Evolutionary conservation across 1,140 invertebrate genomes (phyloP).

Genomic region (Drosophila eugracilis): DNA sequence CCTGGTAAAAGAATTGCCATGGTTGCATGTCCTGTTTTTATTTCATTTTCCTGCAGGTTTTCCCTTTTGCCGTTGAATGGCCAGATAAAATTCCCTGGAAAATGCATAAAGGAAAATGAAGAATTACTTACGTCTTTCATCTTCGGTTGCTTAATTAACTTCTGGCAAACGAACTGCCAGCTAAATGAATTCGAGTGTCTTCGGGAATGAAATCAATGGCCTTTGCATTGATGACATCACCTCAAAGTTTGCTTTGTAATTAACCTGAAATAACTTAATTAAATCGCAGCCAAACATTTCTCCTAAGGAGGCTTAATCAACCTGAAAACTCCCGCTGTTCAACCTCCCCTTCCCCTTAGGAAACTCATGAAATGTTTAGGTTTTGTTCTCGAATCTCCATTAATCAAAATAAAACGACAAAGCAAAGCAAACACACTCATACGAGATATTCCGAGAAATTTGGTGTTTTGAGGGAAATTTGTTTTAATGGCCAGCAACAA

Average conservation of each 20-base stretch:
- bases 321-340: constrained; percentile 25
- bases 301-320: constrained; percentile 21
- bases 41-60: not conserved
- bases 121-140: constrained; percentile 13
- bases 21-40: constrained; percentile 24
- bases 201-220: constrained; percentile 16
- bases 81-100: constrained; percentile 16
- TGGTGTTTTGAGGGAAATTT: constrained; percentile 9
- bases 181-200: not conserved
- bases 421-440: constrained; percentile 24
- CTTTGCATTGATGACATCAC: constrained; percentile 33
- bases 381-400: constrained; percentile 30
- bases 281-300: constrained; percentile 16
- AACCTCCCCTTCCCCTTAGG: not conserved
- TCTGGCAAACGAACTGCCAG: constrained; percentile 11
- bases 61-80: constrained; percentile 24
- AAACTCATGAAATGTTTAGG: constrained; percentile 9
- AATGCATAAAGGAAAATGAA: constrained; percentile 8
- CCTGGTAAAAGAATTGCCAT: constrained; percentile 25
- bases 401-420: constrained; percentile 43
- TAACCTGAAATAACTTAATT: constrained; percentile 43
- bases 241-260: constrained; percentile 20
- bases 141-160: constrained; percentile 35
- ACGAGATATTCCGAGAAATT: constrained; percentile 43
- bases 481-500: constrained; percentile 39